phyloP scores from a whole-genome alignment of 2,888 invertebrate genomes.

The Julus scanicus region DNA sequence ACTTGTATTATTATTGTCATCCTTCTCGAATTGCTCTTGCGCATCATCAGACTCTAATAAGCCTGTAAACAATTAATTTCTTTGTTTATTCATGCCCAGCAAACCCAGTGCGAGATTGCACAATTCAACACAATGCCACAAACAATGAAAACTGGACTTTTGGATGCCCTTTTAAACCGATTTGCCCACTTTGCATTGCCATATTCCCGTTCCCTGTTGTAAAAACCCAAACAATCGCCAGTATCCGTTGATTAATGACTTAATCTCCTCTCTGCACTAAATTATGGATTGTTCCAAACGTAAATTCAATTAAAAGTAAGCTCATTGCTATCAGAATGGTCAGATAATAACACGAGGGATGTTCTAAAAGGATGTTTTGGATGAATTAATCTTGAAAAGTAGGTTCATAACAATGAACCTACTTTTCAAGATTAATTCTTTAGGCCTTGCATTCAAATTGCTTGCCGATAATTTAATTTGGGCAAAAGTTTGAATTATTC shows the following conservation, averaged over 20 bases:
- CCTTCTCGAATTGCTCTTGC: not conserved
- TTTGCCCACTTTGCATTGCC: not conserved
- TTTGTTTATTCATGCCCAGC: not conserved
- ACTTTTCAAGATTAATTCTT: no score
- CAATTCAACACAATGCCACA: not conserved
- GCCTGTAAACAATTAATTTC: not conserved
- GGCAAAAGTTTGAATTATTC: no score
- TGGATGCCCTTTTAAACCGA: not conserved
- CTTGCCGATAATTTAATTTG: no score
- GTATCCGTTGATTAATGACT: slow-evolving; percentile 26
- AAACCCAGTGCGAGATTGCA: not conserved
- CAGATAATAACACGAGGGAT: not conserved
- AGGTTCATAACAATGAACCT: no score
- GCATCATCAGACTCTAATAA: not conserved
- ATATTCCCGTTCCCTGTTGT: not conserved
- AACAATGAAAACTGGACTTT: not conserved
- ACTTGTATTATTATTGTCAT: not conserved
- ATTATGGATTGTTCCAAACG: slow-evolving; percentile 33
- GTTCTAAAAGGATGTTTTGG: not conserved
- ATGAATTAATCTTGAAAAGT: no score
- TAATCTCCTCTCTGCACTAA: slow-evolving; percentile 5
- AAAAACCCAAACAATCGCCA: slow-evolving; percentile 2
- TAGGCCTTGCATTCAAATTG: no score
- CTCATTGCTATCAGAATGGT: not conserved
- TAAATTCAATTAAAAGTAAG: not conserved